A percentile compares a stretch with the other conserved stretches of the same genome.
These are phyloP conservation scores for Creontiades dilutus DNA, from an alignment of 2,888 invertebrate species.

Conservation along the genomic window DNA sequence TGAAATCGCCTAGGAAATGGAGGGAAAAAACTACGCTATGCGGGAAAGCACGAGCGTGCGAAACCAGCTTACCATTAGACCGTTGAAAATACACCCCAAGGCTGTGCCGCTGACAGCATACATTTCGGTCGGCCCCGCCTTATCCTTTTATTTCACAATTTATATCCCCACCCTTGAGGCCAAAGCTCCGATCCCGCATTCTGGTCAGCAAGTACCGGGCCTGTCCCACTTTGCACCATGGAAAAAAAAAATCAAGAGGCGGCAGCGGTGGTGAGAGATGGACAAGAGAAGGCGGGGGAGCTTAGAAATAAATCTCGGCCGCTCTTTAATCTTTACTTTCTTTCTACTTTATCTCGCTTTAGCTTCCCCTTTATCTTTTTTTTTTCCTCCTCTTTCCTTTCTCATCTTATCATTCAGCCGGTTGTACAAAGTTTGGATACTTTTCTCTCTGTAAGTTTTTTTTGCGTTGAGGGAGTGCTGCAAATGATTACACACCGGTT, in stretches of 20 bases:
- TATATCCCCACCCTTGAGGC: background rate
- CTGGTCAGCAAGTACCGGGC: slow-evolving; percentile 16
- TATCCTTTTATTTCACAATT: slow-evolving; percentile 14
- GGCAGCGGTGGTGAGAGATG: background rate
- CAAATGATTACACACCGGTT: background rate
- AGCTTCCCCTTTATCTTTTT: slow-evolving; percentile 48
- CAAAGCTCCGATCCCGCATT: slow-evolving; percentile 18
- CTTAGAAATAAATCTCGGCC: slow-evolving; percentile 58
- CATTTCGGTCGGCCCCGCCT: background rate
- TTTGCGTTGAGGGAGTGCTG: background rate
- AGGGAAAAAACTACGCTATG: background rate
- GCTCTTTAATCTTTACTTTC: slow-evolving; percentile 66
- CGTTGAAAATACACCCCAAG: slow-evolving; percentile 26
- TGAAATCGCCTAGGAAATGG: background rate
- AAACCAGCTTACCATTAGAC: slow-evolving; percentile 25
- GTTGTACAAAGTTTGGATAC: slow-evolving; percentile 32
- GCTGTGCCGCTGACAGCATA: slow-evolving; percentile 18
- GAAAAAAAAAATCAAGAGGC: slow-evolving; percentile 8
- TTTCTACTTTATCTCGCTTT: slow-evolving; percentile 54
- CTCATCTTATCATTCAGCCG: slow-evolving; percentile 40
- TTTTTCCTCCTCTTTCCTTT: slow-evolving; percentile 24
- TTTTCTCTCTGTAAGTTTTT: slow-evolving; percentile 10
- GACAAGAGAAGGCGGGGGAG: background rate
- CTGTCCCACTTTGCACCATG: background rate
- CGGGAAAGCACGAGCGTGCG: background rate